phyloP scores from a whole-genome alignment of 2,113 vertebrate species.

The Coptodon bakossiorum region DNA sequence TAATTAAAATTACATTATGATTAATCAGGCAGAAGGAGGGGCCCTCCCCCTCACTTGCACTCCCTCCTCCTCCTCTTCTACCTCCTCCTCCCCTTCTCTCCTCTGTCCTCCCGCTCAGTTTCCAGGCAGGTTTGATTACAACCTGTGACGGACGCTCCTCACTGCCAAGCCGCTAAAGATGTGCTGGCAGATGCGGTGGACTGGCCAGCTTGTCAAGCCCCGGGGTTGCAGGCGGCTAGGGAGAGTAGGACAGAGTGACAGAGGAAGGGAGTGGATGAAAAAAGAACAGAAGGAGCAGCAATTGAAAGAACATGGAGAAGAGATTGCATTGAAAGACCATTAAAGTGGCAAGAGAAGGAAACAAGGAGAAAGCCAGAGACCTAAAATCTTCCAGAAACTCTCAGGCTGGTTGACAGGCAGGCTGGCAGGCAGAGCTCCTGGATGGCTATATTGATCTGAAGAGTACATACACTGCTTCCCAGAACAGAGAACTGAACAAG shows the following conservation, averaged over 20 bases:
- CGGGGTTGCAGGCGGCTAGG: constrained; percentile 52
- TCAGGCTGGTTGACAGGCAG: not conserved
- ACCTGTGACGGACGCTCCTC: constrained; percentile 88
- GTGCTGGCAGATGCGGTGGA: constrained; percentile 91
- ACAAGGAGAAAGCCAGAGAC: not conserved
- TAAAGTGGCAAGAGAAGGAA: not conserved
- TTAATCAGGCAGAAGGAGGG: constrained; percentile 98
- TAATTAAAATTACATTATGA: constrained; percentile 99
- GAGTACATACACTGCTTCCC: not conserved
- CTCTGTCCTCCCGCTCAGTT: constrained; percentile 45
- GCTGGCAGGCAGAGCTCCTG: constrained; percentile 29
- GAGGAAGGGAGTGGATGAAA: not conserved
- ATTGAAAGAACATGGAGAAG: not conserved
- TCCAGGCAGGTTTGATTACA: constrained; percentile 95
- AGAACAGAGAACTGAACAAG: constrained; percentile 19
- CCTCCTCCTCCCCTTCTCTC: not conserved
- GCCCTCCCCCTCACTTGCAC: constrained; percentile 54
- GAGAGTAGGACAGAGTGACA: constrained; percentile 39
- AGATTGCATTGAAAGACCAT: not conserved
- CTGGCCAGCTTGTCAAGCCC: constrained; percentile 67
- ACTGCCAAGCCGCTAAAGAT: constrained; percentile 97
- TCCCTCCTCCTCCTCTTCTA: constrained; percentile 20
- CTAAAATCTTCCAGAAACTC: constrained; percentile 35
- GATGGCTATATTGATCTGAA: constrained; percentile 43
- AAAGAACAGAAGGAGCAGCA: not conserved